These are phyloP conservation scores for Diadophis punctatus DNA, from an alignment of 2,113 vertebrate species.

Conservation along the genomic window DNA sequence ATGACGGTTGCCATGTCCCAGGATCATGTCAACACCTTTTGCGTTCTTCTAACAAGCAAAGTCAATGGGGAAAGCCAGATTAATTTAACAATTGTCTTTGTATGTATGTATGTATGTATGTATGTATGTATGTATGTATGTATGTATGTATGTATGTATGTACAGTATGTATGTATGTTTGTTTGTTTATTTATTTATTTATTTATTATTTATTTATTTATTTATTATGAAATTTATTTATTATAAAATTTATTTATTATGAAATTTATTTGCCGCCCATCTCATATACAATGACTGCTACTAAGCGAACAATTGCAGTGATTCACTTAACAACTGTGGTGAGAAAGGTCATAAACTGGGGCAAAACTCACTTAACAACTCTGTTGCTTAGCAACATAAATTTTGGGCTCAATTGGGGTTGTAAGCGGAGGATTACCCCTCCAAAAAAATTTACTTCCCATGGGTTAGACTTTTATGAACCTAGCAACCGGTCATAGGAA, in stretches of 20 bases:
- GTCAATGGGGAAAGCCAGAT: too few species aligned
- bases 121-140: too few species aligned
- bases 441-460: not conserved
- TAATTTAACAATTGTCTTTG: too few species aligned
- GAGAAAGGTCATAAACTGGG: not conserved
- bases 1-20: too few species aligned
- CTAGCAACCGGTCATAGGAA: not conserved
- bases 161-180: too few species aligned
- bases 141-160: too few species aligned
- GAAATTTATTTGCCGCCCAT: not conserved
- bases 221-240: too few species aligned
- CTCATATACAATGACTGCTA: not conserved
- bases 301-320: not conserved
- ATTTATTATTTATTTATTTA: not conserved
- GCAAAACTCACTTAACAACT: not conserved
- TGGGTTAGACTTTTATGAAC: not conserved
- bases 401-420: not conserved
- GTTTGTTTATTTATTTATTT: too few species aligned
- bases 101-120: too few species aligned
- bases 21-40: too few species aligned
- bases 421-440: not conserved
- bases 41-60: too few species aligned
- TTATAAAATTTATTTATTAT: too few species aligned
- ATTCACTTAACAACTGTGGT: not conserved
- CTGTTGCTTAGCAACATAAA: not conserved